These are phyloP conservation scores for Lasius fuliginosus DNA, from an alignment of 2,888 invertebrate species.

Conservation along the genomic window DNA sequence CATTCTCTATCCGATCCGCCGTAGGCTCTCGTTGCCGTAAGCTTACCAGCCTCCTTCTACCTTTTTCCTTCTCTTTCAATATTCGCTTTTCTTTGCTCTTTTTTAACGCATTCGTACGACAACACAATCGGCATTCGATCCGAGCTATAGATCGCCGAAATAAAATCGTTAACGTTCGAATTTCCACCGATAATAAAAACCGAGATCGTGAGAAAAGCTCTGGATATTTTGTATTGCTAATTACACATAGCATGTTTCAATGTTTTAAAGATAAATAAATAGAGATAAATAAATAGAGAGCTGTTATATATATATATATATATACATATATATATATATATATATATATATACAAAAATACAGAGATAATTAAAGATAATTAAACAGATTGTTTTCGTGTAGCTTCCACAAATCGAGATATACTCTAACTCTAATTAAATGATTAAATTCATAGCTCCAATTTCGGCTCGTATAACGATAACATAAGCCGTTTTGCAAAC, in stretches of 20 bases:
- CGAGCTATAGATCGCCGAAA: conserved; percentile 19
- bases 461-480: conserved; percentile 1
- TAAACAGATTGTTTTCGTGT: conserved; percentile 10
- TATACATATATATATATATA: not conserved
- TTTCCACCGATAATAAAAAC: not conserved
- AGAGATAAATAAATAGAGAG: not conserved
- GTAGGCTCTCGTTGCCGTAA: conserved; percentile 22
- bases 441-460: conserved; percentile 25
- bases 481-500: not conserved
- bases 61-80: conserved; percentile 18
- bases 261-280: not conserved
- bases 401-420: not conserved
- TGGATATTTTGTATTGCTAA: not conserved
- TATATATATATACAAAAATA: not conserved
- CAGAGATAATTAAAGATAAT: not conserved
- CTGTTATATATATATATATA: not conserved
- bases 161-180: not conserved
- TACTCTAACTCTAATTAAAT: conserved; percentile 13
- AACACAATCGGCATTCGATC: conserved; percentile 21
- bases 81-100: conserved; percentile 27
- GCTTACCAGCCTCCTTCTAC: conserved; percentile 36
- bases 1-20: conserved; percentile 23
- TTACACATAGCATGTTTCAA: not conserved
- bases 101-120: conserved; percentile 7
- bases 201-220: not conserved